A percentile compares a stretch with the other conserved stretches of the same genome.
Evolutionary conservation across 2,113 vertebrate genomes (phyloP).

Genomic region (Procavia capensis): DNA sequence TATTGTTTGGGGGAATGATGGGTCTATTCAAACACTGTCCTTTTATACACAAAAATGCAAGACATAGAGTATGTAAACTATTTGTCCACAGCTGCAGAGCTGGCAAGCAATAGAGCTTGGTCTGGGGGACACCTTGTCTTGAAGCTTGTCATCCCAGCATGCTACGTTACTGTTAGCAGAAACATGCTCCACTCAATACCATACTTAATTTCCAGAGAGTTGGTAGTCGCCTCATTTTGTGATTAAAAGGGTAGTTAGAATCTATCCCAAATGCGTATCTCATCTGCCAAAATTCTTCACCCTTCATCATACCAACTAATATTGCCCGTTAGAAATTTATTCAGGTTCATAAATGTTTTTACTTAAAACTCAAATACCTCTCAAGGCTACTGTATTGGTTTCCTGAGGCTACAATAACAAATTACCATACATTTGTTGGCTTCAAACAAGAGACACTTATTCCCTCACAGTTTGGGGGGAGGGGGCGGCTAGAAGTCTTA

Average conservation of each 20-base stretch:
- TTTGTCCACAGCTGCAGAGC: no score
- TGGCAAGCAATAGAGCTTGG: background rate
- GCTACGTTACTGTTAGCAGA: background rate
- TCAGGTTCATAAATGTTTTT: background rate
- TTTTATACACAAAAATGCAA: background rate
- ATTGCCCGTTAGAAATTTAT: background rate
- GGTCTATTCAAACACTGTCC: background rate
- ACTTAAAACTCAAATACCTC: background rate
- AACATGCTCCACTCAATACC: background rate
- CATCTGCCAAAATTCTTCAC: background rate
- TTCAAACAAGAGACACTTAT: no score
- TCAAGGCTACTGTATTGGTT: background rate
- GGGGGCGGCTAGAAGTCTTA: no score
- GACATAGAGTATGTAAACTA: background rate
- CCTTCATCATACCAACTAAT: background rate
- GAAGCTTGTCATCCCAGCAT: background rate
- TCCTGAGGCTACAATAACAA: no score
- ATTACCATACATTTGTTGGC: no score
- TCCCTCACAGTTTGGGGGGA: no score
- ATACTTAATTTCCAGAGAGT: background rate
- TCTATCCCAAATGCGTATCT: background rate
- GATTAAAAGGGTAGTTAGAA: background rate
- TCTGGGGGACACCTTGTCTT: background rate
- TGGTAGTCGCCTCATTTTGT: background rate
- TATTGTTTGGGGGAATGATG: background rate